A percentile compares a stretch with the other conserved stretches of the same genome.
Conservation (phyloP, 2,888 invertebrate genomes). For the Margaritifera margaritifera region DNA sequence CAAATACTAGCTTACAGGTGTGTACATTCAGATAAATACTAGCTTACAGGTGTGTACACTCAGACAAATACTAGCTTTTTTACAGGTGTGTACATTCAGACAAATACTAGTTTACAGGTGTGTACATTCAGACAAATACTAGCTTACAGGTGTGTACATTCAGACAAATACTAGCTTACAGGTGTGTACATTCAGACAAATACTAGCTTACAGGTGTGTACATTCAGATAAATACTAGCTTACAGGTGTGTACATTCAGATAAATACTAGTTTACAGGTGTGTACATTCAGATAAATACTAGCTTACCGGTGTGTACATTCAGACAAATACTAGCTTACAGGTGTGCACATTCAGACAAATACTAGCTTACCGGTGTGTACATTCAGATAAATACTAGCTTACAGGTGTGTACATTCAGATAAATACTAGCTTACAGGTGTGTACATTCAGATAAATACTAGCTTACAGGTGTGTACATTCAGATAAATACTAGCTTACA, state of each 20-base stretch:
- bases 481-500: slow-evolving; percentile 78
- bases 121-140: neutral
- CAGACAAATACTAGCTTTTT: slow-evolving; percentile 45
- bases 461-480: slow-evolving; percentile 77
- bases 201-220: slow-evolving; percentile 78
- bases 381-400: slow-evolving; percentile 75
- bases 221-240: slow-evolving; percentile 75
- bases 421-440: slow-evolving; percentile 78
- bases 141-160: slow-evolving; percentile 77
- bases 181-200: slow-evolving; percentile 34
- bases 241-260: slow-evolving; percentile 72
- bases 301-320: slow-evolving; percentile 77
- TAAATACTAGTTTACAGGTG: slow-evolving; percentile 78
- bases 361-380: slow-evolving; percentile 78
- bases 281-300: neutral
- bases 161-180: slow-evolving; percentile 78
- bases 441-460: neutral
- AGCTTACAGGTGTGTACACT: slow-evolving; percentile 77
- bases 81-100: slow-evolving; percentile 72
- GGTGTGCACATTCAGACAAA: slow-evolving; percentile 33
- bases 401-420: slow-evolving; percentile 72
- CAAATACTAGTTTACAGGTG: slow-evolving; percentile 78
- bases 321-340: slow-evolving; percentile 78
- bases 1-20: slow-evolving; percentile 78
- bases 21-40: neutral